Conservation (phyloP, 2,888 invertebrate species). For the Dicyrtomina minuta region DNA sequence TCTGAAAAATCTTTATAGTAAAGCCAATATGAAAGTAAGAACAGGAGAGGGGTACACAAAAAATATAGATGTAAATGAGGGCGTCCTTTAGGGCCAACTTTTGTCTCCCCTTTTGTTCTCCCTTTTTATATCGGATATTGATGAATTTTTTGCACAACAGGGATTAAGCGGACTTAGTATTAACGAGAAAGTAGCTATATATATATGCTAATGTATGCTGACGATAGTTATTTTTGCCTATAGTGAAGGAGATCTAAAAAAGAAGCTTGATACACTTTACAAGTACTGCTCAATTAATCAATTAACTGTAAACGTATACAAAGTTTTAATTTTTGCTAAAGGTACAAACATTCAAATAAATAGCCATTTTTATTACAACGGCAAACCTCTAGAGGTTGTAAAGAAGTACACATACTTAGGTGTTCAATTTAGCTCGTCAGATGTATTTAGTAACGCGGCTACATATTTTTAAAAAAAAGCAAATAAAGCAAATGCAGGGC, state of each 20-base stretch:
- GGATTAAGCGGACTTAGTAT: not conserved
- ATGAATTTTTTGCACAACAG: not conserved
- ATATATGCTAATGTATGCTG: not conserved
- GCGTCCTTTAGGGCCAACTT: constrained; percentile 8
- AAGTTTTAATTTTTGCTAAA: constrained; percentile 6
- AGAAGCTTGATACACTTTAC: not conserved
- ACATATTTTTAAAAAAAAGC: not conserved
- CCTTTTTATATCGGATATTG: constrained; percentile 6
- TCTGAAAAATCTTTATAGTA: not conserved
- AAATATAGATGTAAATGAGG: constrained; percentile 6
- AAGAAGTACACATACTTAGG: not conserved
- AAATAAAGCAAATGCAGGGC: not conserved
- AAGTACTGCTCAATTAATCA: not conserved
- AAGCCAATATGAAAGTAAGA: constrained; percentile 1
- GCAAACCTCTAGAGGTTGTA: not conserved
- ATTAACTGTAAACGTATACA: not conserved
- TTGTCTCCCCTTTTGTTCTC: constrained; percentile 14
- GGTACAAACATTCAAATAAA: not conserved
- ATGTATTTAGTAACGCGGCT: not conserved
- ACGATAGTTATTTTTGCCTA: constrained; percentile 10
- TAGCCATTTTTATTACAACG: not conserved
- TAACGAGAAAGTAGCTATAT: not conserved
- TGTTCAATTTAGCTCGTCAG: not conserved
- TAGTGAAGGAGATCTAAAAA: not conserved
- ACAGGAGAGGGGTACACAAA: not conserved